Conservation (phyloP, 2,888 invertebrate genomes). For the Zelleria hepariella region DNA sequence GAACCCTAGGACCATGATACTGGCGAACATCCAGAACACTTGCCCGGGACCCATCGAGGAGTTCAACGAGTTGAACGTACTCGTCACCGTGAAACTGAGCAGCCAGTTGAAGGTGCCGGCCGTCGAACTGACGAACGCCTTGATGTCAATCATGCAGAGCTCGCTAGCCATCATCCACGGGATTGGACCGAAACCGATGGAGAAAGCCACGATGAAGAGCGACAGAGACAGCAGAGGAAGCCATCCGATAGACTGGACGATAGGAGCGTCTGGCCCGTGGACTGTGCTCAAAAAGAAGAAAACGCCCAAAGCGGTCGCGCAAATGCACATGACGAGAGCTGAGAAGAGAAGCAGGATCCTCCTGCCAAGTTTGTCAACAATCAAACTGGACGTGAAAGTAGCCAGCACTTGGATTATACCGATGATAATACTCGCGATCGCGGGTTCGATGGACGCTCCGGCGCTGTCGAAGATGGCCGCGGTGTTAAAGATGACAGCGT, state of each 20-base stretch:
- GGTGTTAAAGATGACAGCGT: conserved; percentile 87
- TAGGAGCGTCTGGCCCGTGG: conserved; percentile 32
- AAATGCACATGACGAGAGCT: conserved; percentile 77
- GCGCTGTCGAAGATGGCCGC: conserved; percentile 80
- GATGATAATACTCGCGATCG: conserved; percentile 81
- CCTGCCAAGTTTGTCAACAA: conserved; percentile 87
- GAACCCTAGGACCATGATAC: conserved; percentile 75
- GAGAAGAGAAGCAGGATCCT: conserved; percentile 82
- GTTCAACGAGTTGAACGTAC: conserved; percentile 76
- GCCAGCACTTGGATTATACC: conserved; percentile 87
- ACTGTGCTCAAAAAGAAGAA: conserved; percentile 73
- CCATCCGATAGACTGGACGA: conserved; percentile 75
- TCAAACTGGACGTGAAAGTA: conserved; percentile 80
- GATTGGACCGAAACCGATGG: conserved; percentile 88
- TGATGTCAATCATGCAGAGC: conserved; percentile 84
- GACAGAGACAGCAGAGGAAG: conserved; percentile 82
- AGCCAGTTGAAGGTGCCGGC: conserved; percentile 88
- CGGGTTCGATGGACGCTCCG: conserved; percentile 69
- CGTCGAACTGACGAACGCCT: conserved; percentile 81
- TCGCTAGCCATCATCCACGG: conserved; percentile 90
- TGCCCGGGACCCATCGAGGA: conserved; percentile 69
- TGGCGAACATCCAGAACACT: conserved; percentile 83
- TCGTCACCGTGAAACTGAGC: conserved; percentile 84
- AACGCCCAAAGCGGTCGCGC: conserved; percentile 78
- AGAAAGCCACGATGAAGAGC: conserved; percentile 84